Conservation (phyloP, 2,113 vertebrate genomes). For the Gallinago jamesoni region DNA sequence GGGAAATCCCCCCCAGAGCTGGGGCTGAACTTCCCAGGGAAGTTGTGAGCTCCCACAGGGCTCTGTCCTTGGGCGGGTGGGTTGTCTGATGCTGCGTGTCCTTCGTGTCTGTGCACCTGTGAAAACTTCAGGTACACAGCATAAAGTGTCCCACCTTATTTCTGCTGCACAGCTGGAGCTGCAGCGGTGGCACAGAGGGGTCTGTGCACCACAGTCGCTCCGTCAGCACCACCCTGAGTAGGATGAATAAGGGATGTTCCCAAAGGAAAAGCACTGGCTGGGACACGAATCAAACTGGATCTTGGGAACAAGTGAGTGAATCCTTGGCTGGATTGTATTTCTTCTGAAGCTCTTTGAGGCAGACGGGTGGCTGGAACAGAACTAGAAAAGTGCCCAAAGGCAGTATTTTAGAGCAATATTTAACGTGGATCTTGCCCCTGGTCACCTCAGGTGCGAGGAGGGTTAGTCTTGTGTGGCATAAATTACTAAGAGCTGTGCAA, state of each 20-base stretch:
- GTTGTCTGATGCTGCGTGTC: fast-evolving
- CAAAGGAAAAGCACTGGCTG: neutral
- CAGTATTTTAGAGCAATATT: neutral
- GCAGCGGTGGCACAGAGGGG: neutral
- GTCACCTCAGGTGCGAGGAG: neutral
- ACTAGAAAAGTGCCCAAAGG: neutral
- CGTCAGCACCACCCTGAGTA: neutral
- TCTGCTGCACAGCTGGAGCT: neutral
- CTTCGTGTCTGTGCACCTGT: neutral
- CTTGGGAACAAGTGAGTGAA: neutral
- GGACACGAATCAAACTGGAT: neutral
- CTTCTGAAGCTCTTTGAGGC: neutral
- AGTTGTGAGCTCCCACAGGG: neutral
- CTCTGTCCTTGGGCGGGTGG: neutral
- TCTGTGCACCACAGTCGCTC: neutral
- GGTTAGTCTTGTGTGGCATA: slow-evolving; percentile 34
- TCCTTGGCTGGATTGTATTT: neutral
- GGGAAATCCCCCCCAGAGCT: neutral
- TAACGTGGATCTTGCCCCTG: neutral
- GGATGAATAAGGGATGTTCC: neutral
- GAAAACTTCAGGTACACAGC: neutral
- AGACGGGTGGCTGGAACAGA: neutral
- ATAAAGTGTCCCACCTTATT: neutral
- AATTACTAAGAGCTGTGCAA: slow-evolving; percentile 17
- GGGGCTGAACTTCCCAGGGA: neutral